Evolutionary conservation across 2,888 invertebrate species (phyloP).

Genomic region (Molorchus minor): DNA sequence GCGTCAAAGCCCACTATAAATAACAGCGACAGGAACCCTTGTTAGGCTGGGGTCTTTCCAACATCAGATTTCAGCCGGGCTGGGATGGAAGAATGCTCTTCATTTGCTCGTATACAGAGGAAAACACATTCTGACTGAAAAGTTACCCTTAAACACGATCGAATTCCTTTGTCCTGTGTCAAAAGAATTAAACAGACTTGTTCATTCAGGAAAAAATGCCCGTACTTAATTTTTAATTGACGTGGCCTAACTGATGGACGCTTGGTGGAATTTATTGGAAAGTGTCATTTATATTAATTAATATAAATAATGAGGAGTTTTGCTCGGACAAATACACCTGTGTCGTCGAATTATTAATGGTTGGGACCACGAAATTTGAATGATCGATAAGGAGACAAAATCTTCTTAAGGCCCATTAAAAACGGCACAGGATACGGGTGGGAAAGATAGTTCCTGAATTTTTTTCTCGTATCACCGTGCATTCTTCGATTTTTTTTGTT

Average conservation of each 20-base stretch:
- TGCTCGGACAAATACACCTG: slow-evolving; percentile 42
- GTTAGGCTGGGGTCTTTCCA: slow-evolving; percentile 58
- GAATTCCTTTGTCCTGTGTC: slow-evolving; percentile 57
- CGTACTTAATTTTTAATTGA: slow-evolving; percentile 60
- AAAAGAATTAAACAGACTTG: slow-evolving; percentile 61
- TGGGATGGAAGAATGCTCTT: slow-evolving; percentile 35
- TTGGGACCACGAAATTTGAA: slow-evolving; percentile 35
- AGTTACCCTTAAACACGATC: slow-evolving; percentile 56
- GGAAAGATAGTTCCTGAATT: not conserved
- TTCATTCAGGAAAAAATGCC: slow-evolving; percentile 54
- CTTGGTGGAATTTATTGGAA: slow-evolving; percentile 54
- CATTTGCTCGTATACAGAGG: slow-evolving; percentile 21
- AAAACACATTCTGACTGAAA: slow-evolving; percentile 47
- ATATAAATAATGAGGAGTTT: slow-evolving; percentile 52
- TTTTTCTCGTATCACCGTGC: too few relatives aligned
- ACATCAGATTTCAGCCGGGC: slow-evolving; percentile 58
- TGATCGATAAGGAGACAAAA: slow-evolving; percentile 36
- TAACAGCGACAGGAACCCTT: slow-evolving; percentile 63
- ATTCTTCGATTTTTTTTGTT: too few relatives aligned
- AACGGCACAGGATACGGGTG: slow-evolving; percentile 1
- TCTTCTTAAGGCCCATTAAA: slow-evolving; percentile 14
- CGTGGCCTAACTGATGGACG: slow-evolving; percentile 55
- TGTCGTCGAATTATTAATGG: slow-evolving; percentile 46
- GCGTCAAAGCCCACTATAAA: slow-evolving; percentile 61
- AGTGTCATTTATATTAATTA: slow-evolving; percentile 61